A percentile compares a stretch with the other conserved stretches of the same genome.
phyloP scores from a whole-genome alignment of 2,888 invertebrate genomes.

The Nyleta sp. region DNA sequence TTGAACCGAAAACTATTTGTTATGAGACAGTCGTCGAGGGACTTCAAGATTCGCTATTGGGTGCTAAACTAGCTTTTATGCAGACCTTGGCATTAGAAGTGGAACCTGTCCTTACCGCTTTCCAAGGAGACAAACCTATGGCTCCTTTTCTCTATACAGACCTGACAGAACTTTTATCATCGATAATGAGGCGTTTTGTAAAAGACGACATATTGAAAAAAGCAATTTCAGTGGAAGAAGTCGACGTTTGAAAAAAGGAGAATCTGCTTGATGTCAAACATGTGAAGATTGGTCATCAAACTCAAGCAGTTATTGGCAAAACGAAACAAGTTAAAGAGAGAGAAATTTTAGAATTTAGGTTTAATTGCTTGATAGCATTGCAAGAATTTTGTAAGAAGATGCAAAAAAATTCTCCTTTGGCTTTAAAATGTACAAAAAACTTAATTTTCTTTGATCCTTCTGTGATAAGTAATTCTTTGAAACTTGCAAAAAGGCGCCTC shows the following conservation, averaged over 20 bases:
- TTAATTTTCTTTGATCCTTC: background rate
- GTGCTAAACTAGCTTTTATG: conserved; percentile 61
- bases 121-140: too few relatives aligned
- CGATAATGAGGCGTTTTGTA: too few relatives aligned
- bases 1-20: conserved; percentile 13
- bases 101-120: conserved; percentile 66
- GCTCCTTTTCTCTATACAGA: too few relatives aligned
- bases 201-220: too few relatives aligned
- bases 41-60: conserved; percentile 10
- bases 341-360: conserved; percentile 9
- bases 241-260: conserved; percentile 1
- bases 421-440: conserved; percentile 4
- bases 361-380: conserved; percentile 7
- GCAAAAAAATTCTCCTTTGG: conserved; percentile 22
- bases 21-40: conserved; percentile 3
- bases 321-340: background rate
- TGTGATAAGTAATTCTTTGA: background rate
- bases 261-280: conserved; percentile 3
- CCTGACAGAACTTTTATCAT: too few relatives aligned
- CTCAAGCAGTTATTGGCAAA: background rate
- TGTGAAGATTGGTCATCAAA: conserved; percentile 3
- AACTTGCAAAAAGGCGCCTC: background rate
- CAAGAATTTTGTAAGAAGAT: conserved; percentile 33
- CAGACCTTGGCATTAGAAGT: conserved; percentile 50
- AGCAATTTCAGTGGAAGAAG: too few relatives aligned